Percentiles rank a stretch among this genome's conserved stretches.
These are phyloP conservation scores for Melipona quadrifasciata DNA, from an alignment of 1,140 invertebrate species.

Conservation along the genomic window DNA sequence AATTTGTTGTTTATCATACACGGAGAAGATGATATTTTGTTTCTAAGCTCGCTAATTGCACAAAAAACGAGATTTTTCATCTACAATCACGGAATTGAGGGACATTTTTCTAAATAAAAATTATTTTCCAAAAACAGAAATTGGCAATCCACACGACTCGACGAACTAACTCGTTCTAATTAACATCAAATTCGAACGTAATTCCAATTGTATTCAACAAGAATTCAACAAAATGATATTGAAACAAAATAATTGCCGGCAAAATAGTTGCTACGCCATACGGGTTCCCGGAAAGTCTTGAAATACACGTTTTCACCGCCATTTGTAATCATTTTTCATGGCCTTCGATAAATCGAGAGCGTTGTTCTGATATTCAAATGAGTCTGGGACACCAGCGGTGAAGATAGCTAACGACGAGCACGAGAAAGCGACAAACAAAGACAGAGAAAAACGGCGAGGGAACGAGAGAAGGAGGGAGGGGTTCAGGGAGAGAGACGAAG, in stretches of 20 bases:
- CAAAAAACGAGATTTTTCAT: no score
- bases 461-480: constrained; percentile 16
- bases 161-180: no score
- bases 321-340: constrained; percentile 29
- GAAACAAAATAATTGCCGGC: not conserved
- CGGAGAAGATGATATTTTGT: not conserved
- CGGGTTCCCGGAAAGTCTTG: not conserved
- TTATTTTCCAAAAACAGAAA: no score
- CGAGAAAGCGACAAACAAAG: not conserved
- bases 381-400: constrained; percentile 36
- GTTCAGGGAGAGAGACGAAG: not conserved
- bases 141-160: no score
- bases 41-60: not conserved
- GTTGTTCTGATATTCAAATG: constrained; percentile 47
- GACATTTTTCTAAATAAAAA: no score
- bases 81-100: no score
- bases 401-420: constrained; percentile 44
- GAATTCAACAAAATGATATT: no score
- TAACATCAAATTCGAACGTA: no score
- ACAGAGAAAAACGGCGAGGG: not conserved
- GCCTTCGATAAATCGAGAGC: constrained; percentile 47
- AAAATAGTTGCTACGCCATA: not conserved
- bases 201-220: no score
- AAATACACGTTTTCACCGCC: constrained; percentile 8
- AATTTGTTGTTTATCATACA: not conserved